Conservation (phyloP, 2,113 vertebrate genomes). For the Siniperca chuatsi region DNA sequence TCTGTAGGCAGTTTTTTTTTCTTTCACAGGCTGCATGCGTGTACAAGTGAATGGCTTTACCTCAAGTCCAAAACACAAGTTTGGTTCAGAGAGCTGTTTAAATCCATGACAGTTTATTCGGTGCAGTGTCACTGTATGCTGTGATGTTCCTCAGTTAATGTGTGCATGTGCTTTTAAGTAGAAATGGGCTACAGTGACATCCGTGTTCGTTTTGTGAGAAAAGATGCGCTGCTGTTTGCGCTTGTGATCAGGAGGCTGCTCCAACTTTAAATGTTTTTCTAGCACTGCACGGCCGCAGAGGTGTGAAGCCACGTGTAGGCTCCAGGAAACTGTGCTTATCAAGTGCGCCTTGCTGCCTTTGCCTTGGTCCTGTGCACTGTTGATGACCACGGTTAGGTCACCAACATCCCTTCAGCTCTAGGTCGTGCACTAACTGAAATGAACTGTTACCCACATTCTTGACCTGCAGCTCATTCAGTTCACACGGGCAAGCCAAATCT, state of each 20-base stretch:
- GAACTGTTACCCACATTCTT: slow-evolving; percentile 46
- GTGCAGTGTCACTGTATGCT: neutral
- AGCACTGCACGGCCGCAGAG: slow-evolving; percentile 65
- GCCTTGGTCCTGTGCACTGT: neutral
- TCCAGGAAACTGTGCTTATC: slow-evolving; percentile 74
- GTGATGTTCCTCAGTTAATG: neutral
- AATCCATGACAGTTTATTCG: neutral
- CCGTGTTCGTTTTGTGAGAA: slow-evolving; percentile 26
- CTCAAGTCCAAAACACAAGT: slow-evolving; percentile 47
- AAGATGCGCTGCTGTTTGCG: slow-evolving; percentile 23
- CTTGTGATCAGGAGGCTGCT: slow-evolving; percentile 39
- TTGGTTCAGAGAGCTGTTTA: neutral
- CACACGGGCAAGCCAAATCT: slow-evolving; percentile 11
- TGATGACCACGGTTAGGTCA: slow-evolving; percentile 18
- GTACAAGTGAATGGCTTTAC: slow-evolving; percentile 18
- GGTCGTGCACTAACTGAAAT: slow-evolving; percentile 44
- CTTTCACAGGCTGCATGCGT: slow-evolving; percentile 41
- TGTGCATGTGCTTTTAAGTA: slow-evolving; percentile 42
- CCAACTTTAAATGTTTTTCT: slow-evolving; percentile 50
- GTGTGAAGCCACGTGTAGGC: slow-evolving; percentile 81
- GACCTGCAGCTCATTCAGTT: slow-evolving; percentile 24
- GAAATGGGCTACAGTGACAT: slow-evolving; percentile 33
- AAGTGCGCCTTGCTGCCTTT: slow-evolving; percentile 24
- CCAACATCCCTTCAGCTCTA: slow-evolving; percentile 23
- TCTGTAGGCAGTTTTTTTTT: slow-evolving; percentile 21